These are phyloP conservation scores for Conus canariensis DNA, from an alignment of 2,888 invertebrate genomes.

Conservation along the genomic window DNA sequence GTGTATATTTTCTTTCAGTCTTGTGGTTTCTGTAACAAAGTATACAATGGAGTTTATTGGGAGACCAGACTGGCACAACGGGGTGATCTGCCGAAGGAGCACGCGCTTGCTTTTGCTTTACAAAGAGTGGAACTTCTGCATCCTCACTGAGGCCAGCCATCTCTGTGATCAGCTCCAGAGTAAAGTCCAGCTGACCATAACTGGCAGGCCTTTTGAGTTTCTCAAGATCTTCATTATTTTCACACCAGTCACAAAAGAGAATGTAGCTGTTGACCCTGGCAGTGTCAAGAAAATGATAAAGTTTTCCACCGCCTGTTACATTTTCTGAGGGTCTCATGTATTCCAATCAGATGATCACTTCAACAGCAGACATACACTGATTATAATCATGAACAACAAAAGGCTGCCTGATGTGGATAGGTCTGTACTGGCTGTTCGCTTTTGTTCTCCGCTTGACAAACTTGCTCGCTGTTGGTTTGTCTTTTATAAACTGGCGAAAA, in stretches of 20 bases:
- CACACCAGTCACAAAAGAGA: neutral
- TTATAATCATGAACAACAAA: neutral
- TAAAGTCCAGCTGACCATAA: neutral
- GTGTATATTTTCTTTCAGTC: no score
- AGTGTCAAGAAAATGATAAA: no score
- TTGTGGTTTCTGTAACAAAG: neutral
- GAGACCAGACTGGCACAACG: no score
- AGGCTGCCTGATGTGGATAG: neutral
- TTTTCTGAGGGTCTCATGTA: neutral
- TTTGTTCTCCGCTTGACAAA: neutral
- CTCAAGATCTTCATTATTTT: slow-evolving; percentile 2
- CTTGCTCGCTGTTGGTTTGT: slow-evolving; percentile 30
- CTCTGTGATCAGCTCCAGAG: neutral
- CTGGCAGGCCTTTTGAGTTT: neutral
- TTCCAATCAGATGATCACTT: no score
- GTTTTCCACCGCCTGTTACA: neutral
- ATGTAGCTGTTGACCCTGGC: slow-evolving; percentile 11
- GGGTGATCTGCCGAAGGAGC: neutral
- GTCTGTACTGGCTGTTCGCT: neutral
- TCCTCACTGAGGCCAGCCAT: neutral
- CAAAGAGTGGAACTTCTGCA: neutral
- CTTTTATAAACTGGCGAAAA: slow-evolving; percentile 39
- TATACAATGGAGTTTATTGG: neutral
- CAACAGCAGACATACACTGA: neutral
- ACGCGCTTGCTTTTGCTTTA: neutral